Evolutionary conservation across 2,888 invertebrate genomes (phyloP).

Genomic region (Eupithecia subumbrata): DNA sequence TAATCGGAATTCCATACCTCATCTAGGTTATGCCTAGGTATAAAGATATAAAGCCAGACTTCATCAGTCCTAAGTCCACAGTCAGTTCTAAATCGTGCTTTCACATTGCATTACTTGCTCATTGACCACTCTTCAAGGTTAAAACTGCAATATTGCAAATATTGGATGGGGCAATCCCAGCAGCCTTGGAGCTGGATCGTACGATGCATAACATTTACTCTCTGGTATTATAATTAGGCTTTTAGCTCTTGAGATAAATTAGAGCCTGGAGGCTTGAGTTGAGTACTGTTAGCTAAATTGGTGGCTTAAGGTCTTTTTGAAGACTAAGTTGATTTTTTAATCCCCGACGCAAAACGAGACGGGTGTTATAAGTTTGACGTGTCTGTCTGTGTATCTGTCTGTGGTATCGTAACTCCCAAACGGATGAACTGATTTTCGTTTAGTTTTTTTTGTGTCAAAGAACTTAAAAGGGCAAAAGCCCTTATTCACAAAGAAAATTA

Average conservation of each 20-base stretch:
- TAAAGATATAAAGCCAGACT: neutral
- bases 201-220: constrained; percentile 14
- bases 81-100: neutral
- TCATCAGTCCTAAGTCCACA: neutral
- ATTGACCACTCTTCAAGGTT: constrained; percentile 12
- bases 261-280: neutral
- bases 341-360: too few relatives aligned
- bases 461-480: too few relatives aligned
- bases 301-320: too few relatives aligned
- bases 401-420: too few relatives aligned
- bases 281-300: neutral
- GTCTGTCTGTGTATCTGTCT: too few relatives aligned
- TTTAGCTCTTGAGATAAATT: neutral
- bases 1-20: neutral
- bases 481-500: too few relatives aligned
- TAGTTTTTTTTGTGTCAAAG: too few relatives aligned
- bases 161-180: constrained; percentile 2
- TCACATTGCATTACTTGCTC: neutral
- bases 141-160: constrained; percentile 9
- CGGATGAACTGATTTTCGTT: too few relatives aligned
- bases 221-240: constrained; percentile 2
- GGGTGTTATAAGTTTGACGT: too few relatives aligned
- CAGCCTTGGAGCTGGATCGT: constrained; percentile 27
- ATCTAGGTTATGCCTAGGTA: neutral
- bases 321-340: too few relatives aligned